A percentile compares a stretch with the other conserved stretches of the same genome.
phyloP scores from a whole-genome alignment of 2,797 vertebrate genomes.

The Crocodylus rhombifer region DNA sequence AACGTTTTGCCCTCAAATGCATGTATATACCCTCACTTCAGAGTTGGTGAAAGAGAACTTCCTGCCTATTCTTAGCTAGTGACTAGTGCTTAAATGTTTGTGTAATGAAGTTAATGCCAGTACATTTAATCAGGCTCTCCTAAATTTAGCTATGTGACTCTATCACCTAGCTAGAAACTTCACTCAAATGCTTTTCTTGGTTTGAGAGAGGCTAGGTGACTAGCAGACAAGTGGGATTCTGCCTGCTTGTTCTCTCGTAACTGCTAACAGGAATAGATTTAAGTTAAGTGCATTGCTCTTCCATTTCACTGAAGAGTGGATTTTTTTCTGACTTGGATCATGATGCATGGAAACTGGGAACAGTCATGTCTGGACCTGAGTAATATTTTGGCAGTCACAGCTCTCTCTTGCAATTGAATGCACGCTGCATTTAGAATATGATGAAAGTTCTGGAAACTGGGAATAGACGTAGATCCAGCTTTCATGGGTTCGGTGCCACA shows the following conservation, averaged over 20 bases:
- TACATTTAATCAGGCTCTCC: neutral
- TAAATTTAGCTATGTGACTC: neutral
- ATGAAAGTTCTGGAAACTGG: constrained; percentile 56
- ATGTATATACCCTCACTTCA: fast-evolving
- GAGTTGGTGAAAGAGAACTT: neutral
- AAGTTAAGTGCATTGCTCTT: constrained; percentile 20
- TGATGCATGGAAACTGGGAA: constrained; percentile 19
- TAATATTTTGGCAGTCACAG: constrained; percentile 41
- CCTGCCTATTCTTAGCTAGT: neutral
- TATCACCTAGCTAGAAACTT: neutral
- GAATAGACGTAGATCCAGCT: neutral
- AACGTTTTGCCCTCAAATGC: fast-evolving
- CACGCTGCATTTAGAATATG: neutral
- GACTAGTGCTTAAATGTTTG: neutral
- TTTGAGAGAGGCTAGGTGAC: neutral
- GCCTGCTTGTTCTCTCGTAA: neutral
- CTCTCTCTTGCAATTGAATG: constrained; percentile 16
- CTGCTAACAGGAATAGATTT: constrained; percentile 51
- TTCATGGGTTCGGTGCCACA: neutral
- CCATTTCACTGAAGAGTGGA: constrained; percentile 9
- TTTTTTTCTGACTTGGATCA: constrained; percentile 16
- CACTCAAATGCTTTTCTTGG: neutral
- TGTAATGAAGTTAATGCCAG: neutral
- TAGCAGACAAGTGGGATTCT: neutral
- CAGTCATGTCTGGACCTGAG: constrained; percentile 4